Evolutionary conservation across 2,797 vertebrate genomes (phyloP).

Genomic region (Pseudochirops cupreus): DNA sequence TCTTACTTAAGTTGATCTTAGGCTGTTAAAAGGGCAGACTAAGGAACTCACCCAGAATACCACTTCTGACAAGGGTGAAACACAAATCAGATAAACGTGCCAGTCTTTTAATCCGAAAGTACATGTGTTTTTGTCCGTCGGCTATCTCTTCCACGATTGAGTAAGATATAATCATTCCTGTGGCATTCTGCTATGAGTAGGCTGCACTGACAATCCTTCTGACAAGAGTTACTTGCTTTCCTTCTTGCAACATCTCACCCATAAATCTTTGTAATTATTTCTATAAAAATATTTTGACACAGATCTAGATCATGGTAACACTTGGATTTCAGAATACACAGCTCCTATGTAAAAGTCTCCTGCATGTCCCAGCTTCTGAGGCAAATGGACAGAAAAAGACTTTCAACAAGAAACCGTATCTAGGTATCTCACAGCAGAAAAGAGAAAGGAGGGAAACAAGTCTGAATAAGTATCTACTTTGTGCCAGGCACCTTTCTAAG

Average conservation of each 20-base stretch:
- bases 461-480: background rate
- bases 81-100: background rate
- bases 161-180: background rate
- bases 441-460: background rate
- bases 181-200: background rate
- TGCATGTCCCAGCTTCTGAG: background rate
- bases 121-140: fast-evolving
- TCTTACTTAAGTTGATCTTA: background rate
- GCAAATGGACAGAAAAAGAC: background rate
- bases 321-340: background rate
- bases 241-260: background rate
- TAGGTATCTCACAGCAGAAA: background rate
- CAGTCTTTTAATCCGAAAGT: background rate
- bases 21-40: background rate
- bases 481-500: background rate
- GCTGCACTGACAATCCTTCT: background rate
- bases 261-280: background rate
- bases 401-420: background rate
- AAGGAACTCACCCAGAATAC: background rate
- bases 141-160: background rate
- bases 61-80: fast-evolving
- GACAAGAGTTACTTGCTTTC: background rate
- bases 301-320: background rate
- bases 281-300: background rate
- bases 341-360: background rate